These are phyloP conservation scores for Leucophenga montana DNA, from an alignment of 2,888 invertebrate genomes.

Conservation along the genomic window DNA sequence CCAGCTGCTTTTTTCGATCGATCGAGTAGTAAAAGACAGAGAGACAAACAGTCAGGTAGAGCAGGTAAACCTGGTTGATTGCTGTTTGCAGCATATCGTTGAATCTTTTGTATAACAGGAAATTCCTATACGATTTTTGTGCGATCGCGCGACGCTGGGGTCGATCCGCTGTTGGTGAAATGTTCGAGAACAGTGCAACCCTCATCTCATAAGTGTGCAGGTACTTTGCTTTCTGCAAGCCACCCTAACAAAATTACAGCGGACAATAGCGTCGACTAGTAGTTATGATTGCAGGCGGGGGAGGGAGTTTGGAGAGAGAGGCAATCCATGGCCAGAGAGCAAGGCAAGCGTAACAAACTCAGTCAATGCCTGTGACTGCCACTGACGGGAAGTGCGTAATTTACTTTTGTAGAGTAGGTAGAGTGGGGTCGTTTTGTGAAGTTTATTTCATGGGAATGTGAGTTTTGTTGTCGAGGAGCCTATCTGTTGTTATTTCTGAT, in stretches of 20 bases:
- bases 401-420: conserved; percentile 50
- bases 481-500: background rate
- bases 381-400: conserved; percentile 64
- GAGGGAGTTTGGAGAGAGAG: too few species aligned
- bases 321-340: too few species aligned
- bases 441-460: conserved; percentile 59
- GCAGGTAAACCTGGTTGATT: conserved; percentile 37
- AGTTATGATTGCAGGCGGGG: background rate
- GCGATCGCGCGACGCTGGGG: conserved; percentile 51
- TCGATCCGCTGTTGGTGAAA: background rate
- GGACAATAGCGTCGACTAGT: background rate
- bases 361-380: background rate
- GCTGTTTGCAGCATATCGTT: conserved; percentile 4
- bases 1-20: conserved; percentile 23
- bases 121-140: conserved; percentile 65
- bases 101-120: conserved; percentile 55
- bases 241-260: conserved; percentile 31
- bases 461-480: conserved; percentile 39
- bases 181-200: conserved; percentile 25
- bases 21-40: background rate
- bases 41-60: conserved; percentile 31
- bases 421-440: conserved; percentile 49
- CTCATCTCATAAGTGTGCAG: conserved; percentile 43
- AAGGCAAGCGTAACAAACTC: conserved; percentile 2
- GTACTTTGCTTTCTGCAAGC: conserved; percentile 53